Percentiles rank a stretch among this genome's conserved stretches.
Conservation (phyloP, 1,140 invertebrate genomes). For the Cydia pomonella region DNA sequence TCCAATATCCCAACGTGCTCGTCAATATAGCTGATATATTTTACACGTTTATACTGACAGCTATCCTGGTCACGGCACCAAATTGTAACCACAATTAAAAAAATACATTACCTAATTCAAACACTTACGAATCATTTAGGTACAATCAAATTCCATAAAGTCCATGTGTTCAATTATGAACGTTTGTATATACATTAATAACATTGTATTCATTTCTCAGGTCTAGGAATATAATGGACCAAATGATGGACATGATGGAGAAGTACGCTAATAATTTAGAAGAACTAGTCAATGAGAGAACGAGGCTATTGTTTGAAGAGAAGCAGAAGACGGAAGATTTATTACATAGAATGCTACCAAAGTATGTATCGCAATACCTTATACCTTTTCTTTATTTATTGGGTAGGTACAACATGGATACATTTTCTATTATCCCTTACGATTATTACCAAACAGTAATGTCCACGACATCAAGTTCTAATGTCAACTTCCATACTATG, state of each 20-base stretch:
- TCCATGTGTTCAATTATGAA: too few species aligned
- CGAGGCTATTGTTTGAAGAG: conserved; percentile 92
- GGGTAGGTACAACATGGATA: conserved; percentile 41
- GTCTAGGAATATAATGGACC: conserved; percentile 95
- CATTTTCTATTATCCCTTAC: conserved; percentile 36
- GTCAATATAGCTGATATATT: too few species aligned
- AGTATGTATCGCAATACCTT: conserved; percentile 81
- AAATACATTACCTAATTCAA: too few species aligned
- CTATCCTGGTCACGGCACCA: too few species aligned
- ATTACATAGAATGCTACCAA: conserved; percentile 95
- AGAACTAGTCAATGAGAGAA: conserved; percentile 94
- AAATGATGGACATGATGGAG: conserved; percentile 98
- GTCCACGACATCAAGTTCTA: conserved; percentile 42
- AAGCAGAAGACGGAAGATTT: conserved; percentile 97
- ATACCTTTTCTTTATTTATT: conserved; percentile 24
- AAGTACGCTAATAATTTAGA: conserved; percentile 97
- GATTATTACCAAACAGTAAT: conserved; percentile 33
- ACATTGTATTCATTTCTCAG: conserved; percentile 67
- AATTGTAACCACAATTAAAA: too few species aligned
- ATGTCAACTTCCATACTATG: conserved; percentile 30
- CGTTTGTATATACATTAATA: conserved; percentile 4
- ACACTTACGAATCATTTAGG: too few species aligned
- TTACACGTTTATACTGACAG: too few species aligned
- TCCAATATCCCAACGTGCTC: too few species aligned
- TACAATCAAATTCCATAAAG: too few species aligned